Evolutionary conservation across 1,140 invertebrate genomes (phyloP).

Genomic region (Drosophila aff.): DNA sequence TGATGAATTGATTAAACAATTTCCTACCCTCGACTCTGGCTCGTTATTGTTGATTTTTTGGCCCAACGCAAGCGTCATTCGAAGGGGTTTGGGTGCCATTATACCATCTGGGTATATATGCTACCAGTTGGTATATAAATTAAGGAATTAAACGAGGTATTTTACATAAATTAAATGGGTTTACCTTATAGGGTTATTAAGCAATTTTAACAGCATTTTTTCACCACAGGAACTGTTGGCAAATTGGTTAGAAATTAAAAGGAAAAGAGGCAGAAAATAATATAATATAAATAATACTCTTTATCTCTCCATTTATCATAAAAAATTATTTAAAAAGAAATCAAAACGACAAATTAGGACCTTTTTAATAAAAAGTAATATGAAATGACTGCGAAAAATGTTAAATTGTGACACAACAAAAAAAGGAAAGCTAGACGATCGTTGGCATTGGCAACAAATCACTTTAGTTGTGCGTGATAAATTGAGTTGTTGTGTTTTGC

Average conservation of each 20-base stretch:
- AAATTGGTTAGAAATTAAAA: background rate
- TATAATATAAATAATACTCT: background rate
- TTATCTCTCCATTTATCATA: background rate
- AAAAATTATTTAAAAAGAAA: background rate
- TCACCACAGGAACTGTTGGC: background rate
- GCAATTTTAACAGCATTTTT: too few species aligned
- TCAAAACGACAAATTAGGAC: background rate
- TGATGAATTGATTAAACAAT: conserved; percentile 84
- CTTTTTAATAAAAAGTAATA: background rate
- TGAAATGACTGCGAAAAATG: background rate
- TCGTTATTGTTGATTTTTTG: conserved; percentile 26
- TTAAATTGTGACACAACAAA: background rate
- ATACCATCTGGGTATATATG: background rate
- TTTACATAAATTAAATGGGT: background rate
- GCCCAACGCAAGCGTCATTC: background rate
- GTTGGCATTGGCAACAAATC: conserved; percentile 83
- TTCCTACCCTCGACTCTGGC: conserved; percentile 65
- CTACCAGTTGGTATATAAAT: background rate
- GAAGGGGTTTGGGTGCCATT: background rate
- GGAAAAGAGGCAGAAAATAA: background rate
- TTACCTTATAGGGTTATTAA: too few species aligned
- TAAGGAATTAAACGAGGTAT: background rate
- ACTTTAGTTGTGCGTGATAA: conserved; percentile 83
- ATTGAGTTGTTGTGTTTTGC: conserved; percentile 82
- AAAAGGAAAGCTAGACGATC: conserved; percentile 15